Conservation (phyloP, 2,797 vertebrate species). For the Takifugu rubripes region DNA sequence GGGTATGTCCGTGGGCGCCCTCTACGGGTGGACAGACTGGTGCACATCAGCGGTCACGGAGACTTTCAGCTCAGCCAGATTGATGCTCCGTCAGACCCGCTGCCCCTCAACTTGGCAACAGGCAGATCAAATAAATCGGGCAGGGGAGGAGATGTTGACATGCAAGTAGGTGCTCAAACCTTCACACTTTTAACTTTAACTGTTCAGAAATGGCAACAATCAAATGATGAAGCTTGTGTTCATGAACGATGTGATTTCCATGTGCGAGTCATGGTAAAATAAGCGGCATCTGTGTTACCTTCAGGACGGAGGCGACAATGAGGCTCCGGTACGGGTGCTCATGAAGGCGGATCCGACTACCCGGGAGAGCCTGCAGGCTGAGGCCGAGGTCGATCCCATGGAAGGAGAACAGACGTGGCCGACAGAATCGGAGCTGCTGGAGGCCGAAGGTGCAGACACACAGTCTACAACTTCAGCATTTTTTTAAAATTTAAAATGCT, state of each 20-base stretch:
- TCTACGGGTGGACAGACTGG: constrained; percentile 82
- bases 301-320: constrained; percentile 73
- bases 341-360: constrained; percentile 83
- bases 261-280: no score
- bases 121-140: constrained; percentile 63
- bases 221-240: not conserved
- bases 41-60: constrained; percentile 90
- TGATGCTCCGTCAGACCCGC: constrained; percentile 84
- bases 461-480: not conserved
- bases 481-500: not conserved
- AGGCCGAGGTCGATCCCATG: constrained; percentile 93
- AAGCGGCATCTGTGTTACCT: constrained; percentile 11
- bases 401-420: constrained; percentile 98
- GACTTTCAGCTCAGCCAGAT: constrained; percentile 95
- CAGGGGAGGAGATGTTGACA: constrained; percentile 74
- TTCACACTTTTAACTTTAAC: not conserved
- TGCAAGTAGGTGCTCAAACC: constrained; percentile 68
- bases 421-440: constrained; percentile 87
- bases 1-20: constrained; percentile 87
- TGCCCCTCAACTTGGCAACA: constrained; percentile 74
- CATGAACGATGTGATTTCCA: not conserved
- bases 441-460: constrained; percentile 83
- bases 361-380: constrained; percentile 84
- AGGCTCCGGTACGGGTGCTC: constrained; percentile 81
- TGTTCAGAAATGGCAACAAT: no score